A percentile compares a stretch with the other conserved stretches of the same genome.
phyloP scores from a whole-genome alignment of 2,113 vertebrate species.

The Odocoileus virginianus region DNA sequence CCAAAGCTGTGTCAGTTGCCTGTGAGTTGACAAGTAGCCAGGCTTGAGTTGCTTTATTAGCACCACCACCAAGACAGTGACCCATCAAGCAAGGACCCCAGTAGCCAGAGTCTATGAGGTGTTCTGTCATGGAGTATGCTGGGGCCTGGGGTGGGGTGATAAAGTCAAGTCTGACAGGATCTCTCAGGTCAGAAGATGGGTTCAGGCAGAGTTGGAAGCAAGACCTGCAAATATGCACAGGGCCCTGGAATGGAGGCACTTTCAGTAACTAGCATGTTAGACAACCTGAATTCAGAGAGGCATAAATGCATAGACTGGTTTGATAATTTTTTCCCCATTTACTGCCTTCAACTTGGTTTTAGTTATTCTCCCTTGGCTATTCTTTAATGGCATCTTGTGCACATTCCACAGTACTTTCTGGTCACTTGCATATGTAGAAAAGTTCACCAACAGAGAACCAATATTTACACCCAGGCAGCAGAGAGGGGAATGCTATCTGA shows the following conservation, averaged over 20 bases:
- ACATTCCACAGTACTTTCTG: neutral
- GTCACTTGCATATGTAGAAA: neutral
- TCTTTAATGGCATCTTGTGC: neutral
- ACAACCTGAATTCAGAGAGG: neutral
- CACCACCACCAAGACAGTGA: neutral
- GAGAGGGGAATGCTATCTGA: neutral
- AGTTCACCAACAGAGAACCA: neutral
- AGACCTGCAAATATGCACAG: neutral
- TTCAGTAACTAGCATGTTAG: neutral
- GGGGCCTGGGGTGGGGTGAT: neutral
- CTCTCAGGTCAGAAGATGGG: neutral
- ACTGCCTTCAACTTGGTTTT: neutral
- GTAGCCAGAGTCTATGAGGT: neutral
- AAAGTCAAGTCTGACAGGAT: neutral
- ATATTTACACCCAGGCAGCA: neutral
- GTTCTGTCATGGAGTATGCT: neutral
- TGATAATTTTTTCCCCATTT: neutral
- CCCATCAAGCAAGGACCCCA: neutral
- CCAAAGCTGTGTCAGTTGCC: neutral
- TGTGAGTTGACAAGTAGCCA: neutral
- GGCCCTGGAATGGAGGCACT: neutral
- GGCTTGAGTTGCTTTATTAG: neutral
- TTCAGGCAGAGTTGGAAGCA: rapidly evolving
- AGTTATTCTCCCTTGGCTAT: neutral
- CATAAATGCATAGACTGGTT: neutral